phyloP scores from a whole-genome alignment of 2,797 vertebrate species.

The Trematomus bernacchii region DNA sequence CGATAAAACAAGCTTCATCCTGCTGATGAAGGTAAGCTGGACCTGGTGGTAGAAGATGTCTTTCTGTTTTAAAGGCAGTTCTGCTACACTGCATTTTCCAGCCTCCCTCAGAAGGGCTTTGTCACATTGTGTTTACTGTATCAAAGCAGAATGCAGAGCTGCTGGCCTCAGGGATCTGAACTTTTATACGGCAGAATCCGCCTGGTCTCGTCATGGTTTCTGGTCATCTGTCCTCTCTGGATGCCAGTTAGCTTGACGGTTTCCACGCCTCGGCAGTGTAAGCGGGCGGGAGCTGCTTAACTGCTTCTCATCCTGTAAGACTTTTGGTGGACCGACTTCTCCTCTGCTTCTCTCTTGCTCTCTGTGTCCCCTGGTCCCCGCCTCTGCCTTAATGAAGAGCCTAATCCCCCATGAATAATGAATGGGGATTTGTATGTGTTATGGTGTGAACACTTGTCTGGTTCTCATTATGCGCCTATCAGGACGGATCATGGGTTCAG shows the following conservation, averaged over 20 bases:
- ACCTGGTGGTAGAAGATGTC: constrained; percentile 40
- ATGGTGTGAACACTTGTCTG: constrained; percentile 82
- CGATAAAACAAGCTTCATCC: constrained; percentile 9
- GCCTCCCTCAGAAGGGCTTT: constrained; percentile 63
- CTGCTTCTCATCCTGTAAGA: constrained; percentile 51
- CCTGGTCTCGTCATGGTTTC: constrained; percentile 43
- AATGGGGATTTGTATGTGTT: constrained; percentile 83
- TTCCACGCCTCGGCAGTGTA: constrained; percentile 37
- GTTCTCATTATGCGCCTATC: constrained; percentile 84
- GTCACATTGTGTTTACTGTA: constrained; percentile 75
- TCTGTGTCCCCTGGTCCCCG: constrained; percentile 55
- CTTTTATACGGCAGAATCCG: constrained; percentile 58
- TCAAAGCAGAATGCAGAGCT: constrained; percentile 65
- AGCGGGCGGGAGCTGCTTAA: constrained; percentile 30
- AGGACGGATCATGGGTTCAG: constrained; percentile 78
- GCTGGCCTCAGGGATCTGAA: constrained; percentile 56
- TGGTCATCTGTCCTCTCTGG: constrained; percentile 45
- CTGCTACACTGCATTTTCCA: constrained; percentile 67
- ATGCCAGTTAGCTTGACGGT: constrained; percentile 54
- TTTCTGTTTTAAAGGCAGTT: constrained; percentile 37
- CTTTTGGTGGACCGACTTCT: constrained; percentile 45
- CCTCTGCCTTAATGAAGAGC: constrained; percentile 81
- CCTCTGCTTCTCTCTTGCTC: constrained; percentile 49
- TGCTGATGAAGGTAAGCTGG: constrained; percentile 27
- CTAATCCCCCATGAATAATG: constrained; percentile 86